Base-by-base conservation (phyloP, 1,140 invertebrate species). In the Hyles euphorbiae region DNA sequence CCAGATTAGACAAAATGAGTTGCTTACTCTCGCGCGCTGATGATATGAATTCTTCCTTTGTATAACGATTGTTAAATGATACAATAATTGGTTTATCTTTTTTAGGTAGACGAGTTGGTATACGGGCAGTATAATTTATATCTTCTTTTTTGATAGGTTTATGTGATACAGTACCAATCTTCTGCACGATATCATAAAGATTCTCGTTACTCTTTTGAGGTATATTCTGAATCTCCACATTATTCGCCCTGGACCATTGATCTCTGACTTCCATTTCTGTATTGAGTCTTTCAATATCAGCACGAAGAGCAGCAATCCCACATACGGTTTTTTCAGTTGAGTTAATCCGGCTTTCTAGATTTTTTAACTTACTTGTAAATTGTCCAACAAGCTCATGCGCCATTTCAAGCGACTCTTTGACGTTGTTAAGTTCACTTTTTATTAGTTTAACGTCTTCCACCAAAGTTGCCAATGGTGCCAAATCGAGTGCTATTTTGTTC, bases 41-140 rank as follows among this genome's bases (percentile, higher is more conserved):
- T 5, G 60, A 58, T 5, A 66, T 45, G 43, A 72, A 56, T 11
- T 72, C 63, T 34, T 72, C 69, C 40, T 72, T 72, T 0, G 34
- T 53, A 40, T 65, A 71, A 1, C 62, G 56, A 48, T 63, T 67
- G n/a, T 70, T 56, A 54, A 70, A 58, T 0, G 64, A 8, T 10
- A 70, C 44, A n/a, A 70, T 54, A 5, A 70, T 67, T 6, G 63
- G 11, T 61, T 70, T 70, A 1, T 56, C 36, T 1, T 12, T 22
- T 10, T 48, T 61, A 2, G 68, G 63, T 9, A 61, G 40, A 5
- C 63, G 51, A 3, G 63, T 70, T 12, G 67, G 63, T 11, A 70
- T 52, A 33, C 63, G 55, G 2, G 68, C 68, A 36, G 66, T 61
- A n/a, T 70, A 70, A 22, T 70, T 70, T 3, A 70, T 70, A 33